Conservation (phyloP, 2,797 vertebrate species). For the Microtus californicus region DNA sequence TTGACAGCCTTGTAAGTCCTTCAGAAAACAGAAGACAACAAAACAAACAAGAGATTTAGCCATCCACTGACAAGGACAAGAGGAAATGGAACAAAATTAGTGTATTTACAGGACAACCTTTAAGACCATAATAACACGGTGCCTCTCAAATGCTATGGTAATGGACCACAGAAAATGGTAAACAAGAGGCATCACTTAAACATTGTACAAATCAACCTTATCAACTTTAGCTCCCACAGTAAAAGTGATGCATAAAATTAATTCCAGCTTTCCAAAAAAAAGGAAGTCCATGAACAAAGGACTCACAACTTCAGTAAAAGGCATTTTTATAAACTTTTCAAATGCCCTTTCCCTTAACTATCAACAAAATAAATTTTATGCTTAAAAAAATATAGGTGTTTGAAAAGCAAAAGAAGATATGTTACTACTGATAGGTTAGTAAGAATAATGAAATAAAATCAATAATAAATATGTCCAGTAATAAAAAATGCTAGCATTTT, state of each 20-base stretch:
- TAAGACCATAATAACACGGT: conserved; percentile 88
- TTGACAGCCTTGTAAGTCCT: conserved; percentile 84
- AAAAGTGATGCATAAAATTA: conserved; percentile 86
- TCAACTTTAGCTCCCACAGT: conserved; percentile 77
- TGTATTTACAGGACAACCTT: conserved; percentile 87
- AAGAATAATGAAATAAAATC: not conserved
- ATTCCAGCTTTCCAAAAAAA: conserved; percentile 81
- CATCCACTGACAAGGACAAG: conserved; percentile 85
- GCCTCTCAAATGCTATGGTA: conserved; percentile 85
- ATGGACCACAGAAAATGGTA: conserved; percentile 83
- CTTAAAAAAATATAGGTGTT: conserved; percentile 39
- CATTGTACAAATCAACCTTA: conserved; percentile 82
- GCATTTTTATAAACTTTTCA: conserved; percentile 79
- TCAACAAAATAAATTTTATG: conserved; percentile 71
- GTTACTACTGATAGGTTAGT: not conserved
- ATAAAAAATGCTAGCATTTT: not conserved
- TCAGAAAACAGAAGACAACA: conserved; percentile 77
- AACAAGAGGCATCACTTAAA: conserved; percentile 84
- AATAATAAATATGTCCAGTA: not conserved
- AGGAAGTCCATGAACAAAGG: conserved; percentile 77
- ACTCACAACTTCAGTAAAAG: conserved; percentile 52
- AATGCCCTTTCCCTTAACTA: conserved; percentile 75
- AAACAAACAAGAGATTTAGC: conserved; percentile 80
- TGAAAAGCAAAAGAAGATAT: not conserved
- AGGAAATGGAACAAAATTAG: conserved; percentile 88